Evolutionary conservation across 2,888 invertebrate genomes (phyloP), one percentile per base, ranked within the genome.

Genomic region (Ennomos fuscantarius): DNA sequence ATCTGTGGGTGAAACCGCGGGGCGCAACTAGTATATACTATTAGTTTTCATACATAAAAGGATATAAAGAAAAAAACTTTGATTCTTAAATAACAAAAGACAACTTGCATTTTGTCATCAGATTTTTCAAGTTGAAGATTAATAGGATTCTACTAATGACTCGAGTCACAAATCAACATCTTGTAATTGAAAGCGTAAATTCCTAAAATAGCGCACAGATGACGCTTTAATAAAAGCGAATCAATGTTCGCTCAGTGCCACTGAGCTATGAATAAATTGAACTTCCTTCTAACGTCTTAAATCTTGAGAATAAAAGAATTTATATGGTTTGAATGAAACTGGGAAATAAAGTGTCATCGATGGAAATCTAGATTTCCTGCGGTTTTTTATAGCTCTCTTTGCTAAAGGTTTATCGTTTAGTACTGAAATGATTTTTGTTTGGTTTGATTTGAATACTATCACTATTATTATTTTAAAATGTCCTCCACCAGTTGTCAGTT

Each of bases 211-310:
- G 46, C 53, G 68, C 62, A 33, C 82, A 83, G 83, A 82, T 83
- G 84, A 74, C 79, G 77, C 79, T 70, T 79, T 82, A 79, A 84
- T 84, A 83, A 83, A 84, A 84, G 78, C 79, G 68, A 82, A 84
- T 84, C 82, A 82, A 80, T 81, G 82, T 76, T 82, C 82, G 72
- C 72, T 82, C 77, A 80, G 70, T 60, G 65, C 56, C 65, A 2
- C 9, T 6, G 69, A 78, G 70, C 64, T 70, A 67, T 43, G 71
- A 78, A 73, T 54, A 65, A 68, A 70, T 58, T 58, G 65, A 49
- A 63, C 57, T 43, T 59, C 66, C 68, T 75, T 71, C 69, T 68
- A 72, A 44, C 53, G 58, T 48, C 48, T 57, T 52, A 48, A 57
- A 52, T 52, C 51, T 47, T 24, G 8, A 40, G 44, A 53, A 53